Evolutionary conservation across 2,888 invertebrate genomes (phyloP).

Genomic region (Caenorhabditis drosophilae): DNA sequence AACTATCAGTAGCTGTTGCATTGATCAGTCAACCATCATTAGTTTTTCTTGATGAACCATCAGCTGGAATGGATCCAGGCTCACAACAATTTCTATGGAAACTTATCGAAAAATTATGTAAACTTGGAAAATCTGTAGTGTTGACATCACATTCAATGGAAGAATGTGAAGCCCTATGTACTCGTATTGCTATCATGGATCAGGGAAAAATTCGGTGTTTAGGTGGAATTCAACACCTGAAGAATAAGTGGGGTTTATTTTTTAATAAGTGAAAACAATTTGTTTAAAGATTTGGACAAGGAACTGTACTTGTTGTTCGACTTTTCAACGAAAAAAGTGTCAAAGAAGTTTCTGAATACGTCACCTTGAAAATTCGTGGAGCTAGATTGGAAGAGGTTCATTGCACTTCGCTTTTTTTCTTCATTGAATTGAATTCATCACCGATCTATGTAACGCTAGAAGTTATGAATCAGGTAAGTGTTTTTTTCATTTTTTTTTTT

Average conservation of each 20-base stretch:
- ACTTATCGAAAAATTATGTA: constrained; percentile 74
- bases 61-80: constrained; percentile 74
- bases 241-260: constrained; percentile 53
- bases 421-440: constrained; percentile 27
- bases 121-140: constrained; percentile 45
- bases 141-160: constrained; percentile 72
- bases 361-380: constrained; percentile 7
- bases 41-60: constrained; percentile 71
- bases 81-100: constrained; percentile 77
- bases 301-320: constrained; percentile 58
- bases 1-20: constrained; percentile 82
- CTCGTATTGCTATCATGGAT: constrained; percentile 67
- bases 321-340: constrained; percentile 27
- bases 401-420: constrained; percentile 42
- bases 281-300: constrained; percentile 55
- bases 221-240: constrained; percentile 66
- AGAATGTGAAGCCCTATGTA: constrained; percentile 65
- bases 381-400: constrained; percentile 36
- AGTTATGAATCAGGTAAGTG: constrained; percentile 46
- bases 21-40: constrained; percentile 78
- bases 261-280: background rate
- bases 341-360: constrained; percentile 11
- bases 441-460: constrained; percentile 44
- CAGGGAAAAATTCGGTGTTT: constrained; percentile 62
- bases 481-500: background rate